phyloP scores from a whole-genome alignment of 2,797 vertebrate species.

The Crenichthys baileyi region DNA sequence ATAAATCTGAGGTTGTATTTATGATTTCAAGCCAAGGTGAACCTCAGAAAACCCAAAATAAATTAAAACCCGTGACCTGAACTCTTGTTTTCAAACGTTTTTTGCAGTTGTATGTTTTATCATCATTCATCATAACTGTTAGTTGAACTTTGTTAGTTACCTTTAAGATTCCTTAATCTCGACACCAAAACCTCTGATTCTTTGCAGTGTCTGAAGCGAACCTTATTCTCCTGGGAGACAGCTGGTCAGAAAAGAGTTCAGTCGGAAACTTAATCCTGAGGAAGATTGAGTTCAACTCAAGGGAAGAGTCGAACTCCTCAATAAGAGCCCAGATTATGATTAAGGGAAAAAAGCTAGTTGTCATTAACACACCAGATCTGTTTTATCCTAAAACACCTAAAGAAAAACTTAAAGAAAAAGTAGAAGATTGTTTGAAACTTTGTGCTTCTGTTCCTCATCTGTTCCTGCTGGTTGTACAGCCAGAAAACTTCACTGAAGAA shows the following conservation, averaged over 20 bases:
- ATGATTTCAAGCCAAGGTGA: no score
- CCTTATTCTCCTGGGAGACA: conserved; percentile 35
- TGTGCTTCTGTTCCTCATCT: conserved; percentile 37
- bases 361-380: conserved; percentile 42
- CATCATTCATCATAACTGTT: no score
- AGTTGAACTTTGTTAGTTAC: no score
- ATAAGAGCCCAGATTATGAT: rapidly evolving
- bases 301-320: not conserved
- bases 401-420: not conserved
- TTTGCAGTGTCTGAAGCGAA: conserved; percentile 34
- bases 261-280: conserved; percentile 34
- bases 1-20: no score
- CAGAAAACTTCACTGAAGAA: conserved; percentile 46
- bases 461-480: conserved; percentile 40
- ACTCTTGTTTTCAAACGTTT: no score
- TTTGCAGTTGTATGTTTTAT: no score
- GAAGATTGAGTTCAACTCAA: not conserved
- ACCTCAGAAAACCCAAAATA: no score
- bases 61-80: no score
- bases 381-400: not conserved
- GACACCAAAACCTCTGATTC: not conserved
- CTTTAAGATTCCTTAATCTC: no score
- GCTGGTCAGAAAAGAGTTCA: not conserved
- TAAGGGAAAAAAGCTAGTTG: not conserved
- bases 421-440: not conserved